Base-by-base conservation (phyloP, 2,888 invertebrate genomes). In the Ariolimax columbianus region DNA sequence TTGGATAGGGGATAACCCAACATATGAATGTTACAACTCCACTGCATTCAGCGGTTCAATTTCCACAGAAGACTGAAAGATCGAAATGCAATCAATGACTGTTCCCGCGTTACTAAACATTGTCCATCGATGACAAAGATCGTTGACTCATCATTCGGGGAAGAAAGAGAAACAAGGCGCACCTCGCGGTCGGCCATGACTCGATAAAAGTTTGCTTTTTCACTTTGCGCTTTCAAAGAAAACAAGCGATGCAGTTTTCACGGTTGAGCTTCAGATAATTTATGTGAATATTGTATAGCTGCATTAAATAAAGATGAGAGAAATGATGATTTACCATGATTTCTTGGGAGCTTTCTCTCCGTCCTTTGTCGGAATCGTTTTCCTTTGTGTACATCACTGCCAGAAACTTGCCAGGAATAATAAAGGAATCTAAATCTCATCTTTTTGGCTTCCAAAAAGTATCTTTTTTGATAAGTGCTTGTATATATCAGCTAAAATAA, bases 61-160 rank as follows among this genome's bases (percentile, higher is more conserved):
- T 19, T 36, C 7, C 33, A 68, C 4, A 33, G 3, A 23, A 40
- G 72, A 72, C 17, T 0, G 23, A n/a, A 9, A 26, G 3, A 63
- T n/a, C n/a, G 26, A 59, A 38, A 63, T 78, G 40, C 23, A 59
- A 78, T 36, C 38, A 38, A 63, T 59, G 26, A 63, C 40, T 78
- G 38, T 40, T 1, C 63, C 40, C 63, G 43, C 73, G 78, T 78
- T 55, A 78, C 63, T 63, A 78, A 82, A 72, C 72, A 72, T 72
- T 72, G 70, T 72, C 73, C 82, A 7, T 38, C 82, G 51, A 51
- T 82, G 82, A 82, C 82, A 82, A 82, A 82, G 82, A 82, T 82
- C 82, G 82, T 82, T 82, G 82, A 82, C 82, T 82, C 82, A 82
- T 82, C 82, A 55, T 82, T 47, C 33, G 23, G 9, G 73, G 51